phyloP scores from a whole-genome alignment of 2,888 invertebrate species.

The Neoascia interrupta region DNA sequence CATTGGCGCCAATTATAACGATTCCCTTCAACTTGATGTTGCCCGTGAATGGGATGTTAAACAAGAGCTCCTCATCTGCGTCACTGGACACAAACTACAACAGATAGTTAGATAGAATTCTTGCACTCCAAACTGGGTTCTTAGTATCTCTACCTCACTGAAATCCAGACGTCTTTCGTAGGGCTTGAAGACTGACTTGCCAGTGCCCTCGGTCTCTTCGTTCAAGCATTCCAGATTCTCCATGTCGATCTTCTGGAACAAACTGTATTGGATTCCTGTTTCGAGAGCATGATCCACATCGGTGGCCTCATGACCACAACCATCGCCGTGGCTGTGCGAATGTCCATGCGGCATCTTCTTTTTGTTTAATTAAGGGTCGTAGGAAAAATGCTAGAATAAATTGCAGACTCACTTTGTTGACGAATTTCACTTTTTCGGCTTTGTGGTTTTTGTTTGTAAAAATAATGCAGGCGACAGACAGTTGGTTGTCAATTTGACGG shows the following conservation, averaged over 20 bases:
- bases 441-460: constrained; percentile 19
- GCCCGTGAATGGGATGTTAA: constrained; percentile 98
- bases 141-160: constrained; percentile 85
- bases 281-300: constrained; percentile 78
- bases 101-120: no score
- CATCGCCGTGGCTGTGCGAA: constrained; percentile 76
- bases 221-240: constrained; percentile 94
- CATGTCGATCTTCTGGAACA: constrained; percentile 93
- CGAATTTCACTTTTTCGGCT: no score
- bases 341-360: constrained; percentile 78
- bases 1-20: constrained; percentile 93
- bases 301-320: constrained; percentile 77
- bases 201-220: constrained; percentile 91
- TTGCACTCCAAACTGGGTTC: no score
- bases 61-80: constrained; percentile 95
- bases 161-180: constrained; percentile 92
- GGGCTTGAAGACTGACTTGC: constrained; percentile 93
- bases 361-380: not conserved
- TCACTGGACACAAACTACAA: constrained; percentile 96
- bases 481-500: no score
- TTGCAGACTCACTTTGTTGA: constrained; percentile 15
- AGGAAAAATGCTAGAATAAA: not conserved
- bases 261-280: constrained; percentile 82
- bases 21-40: constrained; percentile 97
- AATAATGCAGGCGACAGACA: not conserved